phyloP scores from a whole-genome alignment of 2,113 vertebrate genomes.

The Myotis lucifugus region DNA sequence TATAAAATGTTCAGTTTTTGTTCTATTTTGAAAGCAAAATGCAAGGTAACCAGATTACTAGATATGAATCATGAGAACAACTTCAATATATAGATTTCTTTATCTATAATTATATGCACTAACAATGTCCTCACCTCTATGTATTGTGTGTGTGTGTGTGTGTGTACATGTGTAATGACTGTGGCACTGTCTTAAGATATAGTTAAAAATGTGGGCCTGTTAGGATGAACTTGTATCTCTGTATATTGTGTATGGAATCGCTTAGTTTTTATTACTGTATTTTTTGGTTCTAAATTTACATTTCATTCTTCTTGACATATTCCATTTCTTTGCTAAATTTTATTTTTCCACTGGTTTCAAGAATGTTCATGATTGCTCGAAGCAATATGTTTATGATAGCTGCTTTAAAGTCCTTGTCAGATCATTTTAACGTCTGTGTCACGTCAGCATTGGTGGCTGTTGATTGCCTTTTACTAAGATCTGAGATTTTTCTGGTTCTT shows the following conservation, averaged over 20 bases:
- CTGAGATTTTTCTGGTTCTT: conserved; percentile 3
- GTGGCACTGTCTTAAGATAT: neutral
- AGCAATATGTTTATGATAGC: neutral
- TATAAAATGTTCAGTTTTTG: conserved; percentile 11
- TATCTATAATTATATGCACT: neutral
- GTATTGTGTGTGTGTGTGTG: neutral
- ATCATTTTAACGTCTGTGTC: neutral
- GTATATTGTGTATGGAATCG: neutral
- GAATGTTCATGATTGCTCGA: neutral
- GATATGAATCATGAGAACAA: neutral
- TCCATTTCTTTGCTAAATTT: neutral
- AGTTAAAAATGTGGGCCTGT: neutral
- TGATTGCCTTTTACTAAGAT: neutral
- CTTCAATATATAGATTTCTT: conserved; percentile 13
- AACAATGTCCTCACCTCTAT: conserved; percentile 1
- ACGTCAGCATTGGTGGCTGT: neutral
- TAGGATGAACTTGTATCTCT: neutral
- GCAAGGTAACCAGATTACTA: neutral
- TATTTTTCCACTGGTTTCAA: conserved; percentile 16
- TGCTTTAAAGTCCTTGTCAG: conserved; percentile 18
- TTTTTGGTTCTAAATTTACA: neutral
- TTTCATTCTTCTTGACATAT: neutral
- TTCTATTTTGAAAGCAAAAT: conserved; percentile 17
- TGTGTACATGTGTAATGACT: neutral
- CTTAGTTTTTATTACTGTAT: neutral